These are phyloP conservation scores for Alca torda DNA, from an alignment of 2,797 vertebrate species.

Conservation along the genomic window DNA sequence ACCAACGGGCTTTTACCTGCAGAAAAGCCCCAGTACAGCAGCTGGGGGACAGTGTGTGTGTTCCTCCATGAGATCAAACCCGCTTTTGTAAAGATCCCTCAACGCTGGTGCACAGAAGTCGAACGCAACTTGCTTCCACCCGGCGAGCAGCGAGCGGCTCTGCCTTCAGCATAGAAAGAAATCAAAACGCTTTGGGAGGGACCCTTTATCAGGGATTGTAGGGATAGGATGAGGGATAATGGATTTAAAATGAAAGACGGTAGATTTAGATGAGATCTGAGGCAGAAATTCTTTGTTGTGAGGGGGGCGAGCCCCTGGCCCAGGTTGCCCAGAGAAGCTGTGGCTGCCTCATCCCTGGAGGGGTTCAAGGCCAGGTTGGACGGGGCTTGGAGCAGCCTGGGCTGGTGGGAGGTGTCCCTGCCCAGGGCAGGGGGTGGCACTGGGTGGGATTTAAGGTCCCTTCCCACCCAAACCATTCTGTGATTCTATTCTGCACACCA, in stretches of 20 bases:
- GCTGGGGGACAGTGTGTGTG: accelerated
- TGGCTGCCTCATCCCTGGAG: neutral
- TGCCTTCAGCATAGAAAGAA: accelerated
- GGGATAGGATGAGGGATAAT: neutral
- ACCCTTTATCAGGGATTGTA: neutral
- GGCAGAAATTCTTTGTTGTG: too few species aligned
- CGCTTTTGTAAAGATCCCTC: neutral
- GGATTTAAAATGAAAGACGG: neutral
- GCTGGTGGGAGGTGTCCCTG: neutral
- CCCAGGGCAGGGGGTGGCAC: neutral
- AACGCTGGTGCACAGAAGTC: neutral
- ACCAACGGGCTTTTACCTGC: neutral
- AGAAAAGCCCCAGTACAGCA: neutral
- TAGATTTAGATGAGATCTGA: neutral
- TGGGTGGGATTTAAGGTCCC: neutral
- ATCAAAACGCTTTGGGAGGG: neutral
- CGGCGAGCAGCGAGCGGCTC: accelerated
- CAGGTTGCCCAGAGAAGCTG: neutral
- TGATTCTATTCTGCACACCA: neutral
- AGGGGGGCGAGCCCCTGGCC: neutral
- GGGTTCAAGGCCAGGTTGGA: neutral
- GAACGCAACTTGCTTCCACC: neutral
- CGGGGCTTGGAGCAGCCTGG: neutral
- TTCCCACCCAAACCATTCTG: neutral
- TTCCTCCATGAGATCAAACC: neutral